Evolutionary conservation across 2,797 vertebrate species (phyloP), one percentile per base, ranked within the genome.

Genomic region (Choloepus didactylus): DNA sequence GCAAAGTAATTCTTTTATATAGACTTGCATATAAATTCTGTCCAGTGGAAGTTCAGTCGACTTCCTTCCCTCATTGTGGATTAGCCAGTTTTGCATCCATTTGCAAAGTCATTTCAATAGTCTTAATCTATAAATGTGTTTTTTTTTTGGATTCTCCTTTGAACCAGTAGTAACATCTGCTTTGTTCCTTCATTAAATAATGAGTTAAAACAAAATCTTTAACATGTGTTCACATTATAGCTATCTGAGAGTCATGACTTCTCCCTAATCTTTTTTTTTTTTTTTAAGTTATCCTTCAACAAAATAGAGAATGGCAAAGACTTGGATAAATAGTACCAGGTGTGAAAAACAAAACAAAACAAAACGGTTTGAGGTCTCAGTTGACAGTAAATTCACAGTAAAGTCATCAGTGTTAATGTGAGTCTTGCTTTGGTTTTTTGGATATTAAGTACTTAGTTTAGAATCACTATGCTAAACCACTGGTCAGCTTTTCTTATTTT

Each of bases 231-330:
- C 27, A 70, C 41, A 94, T 88, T 75, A 8, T 59, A 62, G 69
- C 69, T 95, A 76, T 67, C 38, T 59, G 64, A 81, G 9, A 87
- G 59, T 56, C 35, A 67, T 25, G 4, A 60, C 60, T 96, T 95
- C 62, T 38, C 29, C 35, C 27, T 18, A 56, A 16, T 18, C 54
- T 56, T 18, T 56, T 56, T 56, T 56, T 56, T 56, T 91, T 66
- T 97, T 90, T 59, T 27, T 87, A 80, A 92, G 73, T 90, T 80
- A 46, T 23, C 6, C 51, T 95, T 89, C 79, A 93, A 93, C 18
- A 82, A 87, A 94, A 73, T 25, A 87, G 41, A 94, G 16, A 91
- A 46, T 10, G 59, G 5, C 46, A 77, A 89, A 93, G 67, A 85
- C 10, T 85, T 18, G 31, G 14, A 29, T 62, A 84, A 56, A 12